phyloP scores from a whole-genome alignment of 2,888 invertebrate genomes.

The Ennomos quercinarius region DNA sequence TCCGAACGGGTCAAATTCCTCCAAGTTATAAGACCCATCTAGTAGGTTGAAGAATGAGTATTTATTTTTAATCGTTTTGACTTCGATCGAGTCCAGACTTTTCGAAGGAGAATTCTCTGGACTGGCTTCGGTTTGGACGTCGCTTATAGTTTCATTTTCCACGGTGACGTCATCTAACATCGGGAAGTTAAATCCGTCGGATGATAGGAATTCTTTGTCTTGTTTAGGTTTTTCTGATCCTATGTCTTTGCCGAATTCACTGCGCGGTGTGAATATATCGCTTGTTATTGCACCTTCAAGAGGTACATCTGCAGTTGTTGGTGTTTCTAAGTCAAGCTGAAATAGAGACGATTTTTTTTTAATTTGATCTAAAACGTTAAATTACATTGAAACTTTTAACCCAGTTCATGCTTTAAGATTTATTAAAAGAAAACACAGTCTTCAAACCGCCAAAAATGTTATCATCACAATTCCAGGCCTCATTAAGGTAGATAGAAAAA shows the following conservation, averaged over 20 bases:
- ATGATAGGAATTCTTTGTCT: slow-evolving; percentile 64
- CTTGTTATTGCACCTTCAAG: slow-evolving; percentile 64
- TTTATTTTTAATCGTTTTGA: slow-evolving; percentile 43
- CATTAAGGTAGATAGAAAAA: too few relatives aligned
- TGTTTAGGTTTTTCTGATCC: slow-evolving; percentile 52
- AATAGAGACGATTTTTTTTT: too few relatives aligned
- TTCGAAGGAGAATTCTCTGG: slow-evolving; percentile 62
- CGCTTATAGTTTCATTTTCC: slow-evolving; percentile 55
- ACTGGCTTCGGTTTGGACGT: slow-evolving; percentile 48
- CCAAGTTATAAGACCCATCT: slow-evolving; percentile 78
- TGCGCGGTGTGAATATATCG: slow-evolving; percentile 67
- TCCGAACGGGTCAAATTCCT: slow-evolving; percentile 77
- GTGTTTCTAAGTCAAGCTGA: slow-evolving; percentile 80
- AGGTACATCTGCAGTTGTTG: slow-evolving; percentile 79
- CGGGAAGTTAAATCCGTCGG: slow-evolving; percentile 75
- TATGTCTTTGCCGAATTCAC: slow-evolving; percentile 61
- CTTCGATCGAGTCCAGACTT: slow-evolving; percentile 40
- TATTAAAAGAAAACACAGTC: too few relatives aligned
- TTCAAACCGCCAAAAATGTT: slow-evolving; percentile 4
- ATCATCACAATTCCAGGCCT: not conserved
- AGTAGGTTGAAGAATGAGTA: slow-evolving; percentile 75
- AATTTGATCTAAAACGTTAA: too few relatives aligned
- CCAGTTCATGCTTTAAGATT: too few relatives aligned
- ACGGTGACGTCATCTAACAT: slow-evolving; percentile 67
- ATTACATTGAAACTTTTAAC: too few relatives aligned